These are phyloP conservation scores for Phyllotreta cruciferae DNA, from an alignment of 2,888 invertebrate genomes.

Conservation along the genomic window DNA sequence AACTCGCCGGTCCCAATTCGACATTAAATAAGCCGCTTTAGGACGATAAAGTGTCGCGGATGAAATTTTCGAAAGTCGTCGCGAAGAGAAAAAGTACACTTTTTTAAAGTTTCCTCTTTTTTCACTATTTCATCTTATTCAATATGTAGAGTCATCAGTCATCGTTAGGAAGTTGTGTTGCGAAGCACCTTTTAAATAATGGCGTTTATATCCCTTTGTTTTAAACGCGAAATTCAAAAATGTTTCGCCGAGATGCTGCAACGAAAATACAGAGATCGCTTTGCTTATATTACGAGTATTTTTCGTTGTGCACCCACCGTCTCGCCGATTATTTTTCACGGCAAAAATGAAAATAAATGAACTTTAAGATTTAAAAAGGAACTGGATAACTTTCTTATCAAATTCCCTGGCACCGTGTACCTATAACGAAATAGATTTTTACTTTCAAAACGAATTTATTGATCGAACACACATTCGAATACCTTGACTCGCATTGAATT, in stretches of 20 bases:
- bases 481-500: no score
- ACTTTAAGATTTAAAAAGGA: slow-evolving; percentile 8
- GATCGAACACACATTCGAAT: no score
- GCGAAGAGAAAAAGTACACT: slow-evolving; percentile 38
- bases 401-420: not conserved
- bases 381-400: not conserved
- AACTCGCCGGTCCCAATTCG: slow-evolving; percentile 29
- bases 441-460: no score
- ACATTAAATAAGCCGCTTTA: slow-evolving; percentile 34
- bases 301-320: not conserved
- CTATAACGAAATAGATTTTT: no score
- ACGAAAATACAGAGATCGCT: not conserved
- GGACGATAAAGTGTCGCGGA: slow-evolving; percentile 37
- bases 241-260: slow-evolving; percentile 25
- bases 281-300: slow-evolving; percentile 3
- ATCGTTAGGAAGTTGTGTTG: slow-evolving; percentile 49
- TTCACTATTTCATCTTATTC: slow-evolving; percentile 49
- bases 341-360: slow-evolving; percentile 26
- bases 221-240: slow-evolving; percentile 41
- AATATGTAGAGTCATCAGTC: slow-evolving; percentile 51
- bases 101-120: slow-evolving; percentile 36
- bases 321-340: slow-evolving; percentile 21
- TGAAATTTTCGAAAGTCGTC: slow-evolving; percentile 40
- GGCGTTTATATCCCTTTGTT: slow-evolving; percentile 52
- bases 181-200: slow-evolving; percentile 50